Percentiles rank a stretch among this genome's conserved stretches.
Conservation (phyloP, 2,888 invertebrate genomes). For the Tinea trinotella region DNA sequence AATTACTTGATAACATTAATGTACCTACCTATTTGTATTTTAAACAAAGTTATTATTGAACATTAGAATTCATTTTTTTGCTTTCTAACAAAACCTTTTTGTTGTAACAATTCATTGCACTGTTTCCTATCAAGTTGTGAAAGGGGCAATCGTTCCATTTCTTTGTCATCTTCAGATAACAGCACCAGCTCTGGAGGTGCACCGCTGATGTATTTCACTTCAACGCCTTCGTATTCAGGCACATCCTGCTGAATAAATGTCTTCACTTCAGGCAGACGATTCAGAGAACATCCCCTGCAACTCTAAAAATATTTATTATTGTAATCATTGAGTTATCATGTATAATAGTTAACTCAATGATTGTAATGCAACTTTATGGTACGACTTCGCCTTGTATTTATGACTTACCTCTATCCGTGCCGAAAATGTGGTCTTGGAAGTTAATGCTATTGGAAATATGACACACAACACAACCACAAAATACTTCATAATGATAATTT, state of each 20-base stretch:
- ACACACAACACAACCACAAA: conserved; percentile 27
- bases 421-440: conserved; percentile 50
- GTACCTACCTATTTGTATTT: background rate
- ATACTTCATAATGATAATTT: too few relatives aligned
- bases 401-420: conserved; percentile 60
- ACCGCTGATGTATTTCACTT: conserved; percentile 77
- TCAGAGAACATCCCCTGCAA: conserved; percentile 78
- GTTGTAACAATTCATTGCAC: conserved; percentile 76
- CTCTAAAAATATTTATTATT: conserved; percentile 70
- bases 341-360: conserved; percentile 15
- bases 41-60: background rate
- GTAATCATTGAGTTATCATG: too few relatives aligned
- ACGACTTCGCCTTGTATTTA: too few relatives aligned
- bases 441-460: conserved; percentile 29
- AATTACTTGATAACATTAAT: too few relatives aligned
- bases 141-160: conserved; percentile 75
- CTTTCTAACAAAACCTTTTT: conserved; percentile 72
- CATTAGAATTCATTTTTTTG: conserved; percentile 47
- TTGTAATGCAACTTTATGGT: too few relatives aligned
- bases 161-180: conserved; percentile 67
- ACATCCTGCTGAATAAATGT: conserved; percentile 78
- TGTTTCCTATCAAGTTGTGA: conserved; percentile 71
- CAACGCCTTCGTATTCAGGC: conserved; percentile 73
- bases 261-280: conserved; percentile 77
- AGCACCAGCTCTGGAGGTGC: conserved; percentile 76